Base-by-base conservation (phyloP, 2,797 vertebrate genomes). In the Champsocephalus gunnari region DNA sequence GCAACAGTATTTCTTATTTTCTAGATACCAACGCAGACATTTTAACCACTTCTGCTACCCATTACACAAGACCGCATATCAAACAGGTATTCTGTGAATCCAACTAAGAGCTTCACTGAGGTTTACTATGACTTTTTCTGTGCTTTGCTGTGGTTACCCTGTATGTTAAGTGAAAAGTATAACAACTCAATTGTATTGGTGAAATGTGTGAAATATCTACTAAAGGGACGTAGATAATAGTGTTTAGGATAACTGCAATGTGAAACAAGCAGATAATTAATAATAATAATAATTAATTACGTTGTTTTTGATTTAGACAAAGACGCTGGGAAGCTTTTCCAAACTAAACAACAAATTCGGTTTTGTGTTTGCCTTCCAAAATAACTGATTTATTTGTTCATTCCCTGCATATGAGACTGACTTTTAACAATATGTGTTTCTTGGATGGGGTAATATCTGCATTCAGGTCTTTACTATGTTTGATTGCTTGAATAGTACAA, bases 1-100 rank as follows among this genome's bases (percentile, higher is more conserved):
- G 62, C 47, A 66, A 43, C 44, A 66, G 56, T 68, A 19, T 71
- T 21, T 28, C 56, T 56, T 74, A 73, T 44, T 78, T 67, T 74
- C 17, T 50, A 19, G 34, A 70, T 53, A 44, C 44, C 62, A 38
- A 28, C 3, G 41, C 21, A 45, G 58, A 24, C 47, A 21, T 66
- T 55, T 53, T 49, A 55, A 50, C 45, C 68, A 55, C 54, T 75
- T 76, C 32, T 67, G 14, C 48, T 48, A 43, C 44, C 41, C 12
- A 48, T 14, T 3, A 43, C 62, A 66, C 38, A 14, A 73, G 17
- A 12, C 12, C 47, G 9, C 11, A 51, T 24, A 58, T 48, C 51
- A 32, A 50, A 50, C 16, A n/a, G 38, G 34, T 60, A 17, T 64
- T 45, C 14, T 61, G 19, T 47, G 43, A 58, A 44, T 50, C 38